phyloP scores from a whole-genome alignment of 1,140 invertebrate species.

The Bactericera cockerelli region DNA sequence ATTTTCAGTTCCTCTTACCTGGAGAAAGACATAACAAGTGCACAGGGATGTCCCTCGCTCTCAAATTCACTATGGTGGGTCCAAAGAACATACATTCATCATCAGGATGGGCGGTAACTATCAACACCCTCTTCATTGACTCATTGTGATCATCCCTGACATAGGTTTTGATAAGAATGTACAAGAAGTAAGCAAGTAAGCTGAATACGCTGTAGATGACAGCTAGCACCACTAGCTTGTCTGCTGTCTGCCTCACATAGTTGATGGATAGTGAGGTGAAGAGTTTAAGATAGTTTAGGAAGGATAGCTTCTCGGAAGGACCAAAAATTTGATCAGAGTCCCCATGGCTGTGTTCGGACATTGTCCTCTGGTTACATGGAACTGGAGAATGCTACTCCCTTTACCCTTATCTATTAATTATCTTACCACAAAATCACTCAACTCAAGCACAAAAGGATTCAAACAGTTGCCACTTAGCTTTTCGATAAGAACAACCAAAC shows the following conservation, averaged over 20 bases:
- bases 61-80: slow-evolving; percentile 61
- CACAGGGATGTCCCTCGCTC: slow-evolving; percentile 43
- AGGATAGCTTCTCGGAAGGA: not conserved
- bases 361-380: too few relatives aligned
- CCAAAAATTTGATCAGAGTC: too few relatives aligned
- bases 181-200: not conserved
- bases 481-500: too few relatives aligned
- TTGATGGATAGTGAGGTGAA: not conserved
- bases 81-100: slow-evolving; percentile 98
- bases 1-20: too few relatives aligned
- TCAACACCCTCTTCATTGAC: slow-evolving; percentile 38
- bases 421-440: too few relatives aligned
- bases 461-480: too few relatives aligned
- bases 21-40: slow-evolving; percentile 74
- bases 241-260: not conserved
- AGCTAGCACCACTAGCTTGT: not conserved
- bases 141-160: not conserved
- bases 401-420: too few relatives aligned
- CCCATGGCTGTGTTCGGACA: too few relatives aligned
- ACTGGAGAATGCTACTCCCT: too few relatives aligned
- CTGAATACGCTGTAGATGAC: not conserved
- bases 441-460: too few relatives aligned
- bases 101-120: slow-evolving; percentile 88
- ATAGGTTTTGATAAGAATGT: not conserved
- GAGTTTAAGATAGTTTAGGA: not conserved